These are phyloP conservation scores for Acanthosepion lycidas DNA, from an alignment of 2,888 invertebrate species.

Conservation along the genomic window DNA sequence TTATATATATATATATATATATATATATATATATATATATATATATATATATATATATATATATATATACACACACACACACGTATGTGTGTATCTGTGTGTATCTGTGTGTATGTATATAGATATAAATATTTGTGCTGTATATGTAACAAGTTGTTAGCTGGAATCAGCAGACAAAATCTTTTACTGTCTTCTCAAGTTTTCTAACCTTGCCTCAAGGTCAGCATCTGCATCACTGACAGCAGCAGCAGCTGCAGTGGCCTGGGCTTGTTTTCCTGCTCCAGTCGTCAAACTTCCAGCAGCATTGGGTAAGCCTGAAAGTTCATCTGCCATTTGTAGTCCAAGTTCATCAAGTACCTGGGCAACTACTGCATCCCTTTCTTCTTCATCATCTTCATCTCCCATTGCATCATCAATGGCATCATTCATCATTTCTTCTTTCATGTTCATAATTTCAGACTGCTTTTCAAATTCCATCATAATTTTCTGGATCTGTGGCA, in stretches of 20 bases:
- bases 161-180: background rate
- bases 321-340: constrained; percentile 92
- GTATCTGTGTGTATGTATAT: background rate
- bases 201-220: constrained; percentile 95
- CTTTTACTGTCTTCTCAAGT: constrained; percentile 85
- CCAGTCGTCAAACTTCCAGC: constrained; percentile 60
- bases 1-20: background rate
- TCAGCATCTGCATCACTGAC: constrained; percentile 88
- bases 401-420: no score
- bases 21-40: no score
- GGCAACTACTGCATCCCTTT: constrained; percentile 93
- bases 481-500: no score
- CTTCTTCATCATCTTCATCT: no score
- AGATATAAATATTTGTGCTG: background rate
- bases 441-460: no score
- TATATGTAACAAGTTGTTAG: background rate
- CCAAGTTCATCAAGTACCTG: constrained; percentile 98
- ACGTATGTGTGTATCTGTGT: background rate
- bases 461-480: no score
- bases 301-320: constrained; percentile 87
- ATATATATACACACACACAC: no score
- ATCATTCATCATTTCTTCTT: no score
- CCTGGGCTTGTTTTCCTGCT: constrained; percentile 58
- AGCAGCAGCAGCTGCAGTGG: constrained; percentile 76
- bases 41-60: no score